Base-by-base conservation (phyloP, 2,113 vertebrate genomes). In the Candoia aspera region DNA sequence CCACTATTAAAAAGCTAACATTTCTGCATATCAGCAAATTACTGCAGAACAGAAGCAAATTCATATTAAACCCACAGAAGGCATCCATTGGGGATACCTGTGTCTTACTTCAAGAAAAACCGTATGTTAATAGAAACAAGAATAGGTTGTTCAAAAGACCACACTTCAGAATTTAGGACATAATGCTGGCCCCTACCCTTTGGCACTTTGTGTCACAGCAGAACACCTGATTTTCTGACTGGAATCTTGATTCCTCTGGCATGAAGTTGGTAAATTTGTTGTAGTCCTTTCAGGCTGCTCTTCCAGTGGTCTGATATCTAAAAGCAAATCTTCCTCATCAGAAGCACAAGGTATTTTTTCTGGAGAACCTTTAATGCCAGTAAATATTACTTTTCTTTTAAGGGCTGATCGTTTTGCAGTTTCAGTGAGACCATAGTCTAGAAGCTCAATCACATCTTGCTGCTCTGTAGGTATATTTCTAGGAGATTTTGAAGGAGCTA, bases 401-500 rank as follows among this genome's bases (percentile, higher is more conserved):
- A 90, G 90, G 83, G 92, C 15, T 26, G 88, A 90, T 86, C 88
- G 90, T 58, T 95, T 33, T 42, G 93, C 90, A 0, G 91, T 88
- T 68, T 94, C 84, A 19, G 37, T 89, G 93, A 49, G 88, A 33
- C 97, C 97, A 1, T 97, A 96, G 17, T 97, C 96, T 79, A 98
- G 90, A 96, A 97, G 96, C 13, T 84, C 94, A 92, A 98, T 93
- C 92, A 97, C 86, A 84, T 98, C 97, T 6, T 93, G 94, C 3
- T 93, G 94, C 2, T 62, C 89, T 24, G 58, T 91, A 33, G 95
- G 17, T 2, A 21, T 94, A 79, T 10, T 2, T 88, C 59, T 91
- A 37, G 93, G 79, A 55, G 93, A 95, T 91, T 96, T 97, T 8
- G 92, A 94, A 11, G 97, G 97, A 96, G 97, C 99, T 99, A 93